Evolutionary conservation across 2,113 vertebrate genomes (phyloP).

Genomic region (Charadrius vociferus): DNA sequence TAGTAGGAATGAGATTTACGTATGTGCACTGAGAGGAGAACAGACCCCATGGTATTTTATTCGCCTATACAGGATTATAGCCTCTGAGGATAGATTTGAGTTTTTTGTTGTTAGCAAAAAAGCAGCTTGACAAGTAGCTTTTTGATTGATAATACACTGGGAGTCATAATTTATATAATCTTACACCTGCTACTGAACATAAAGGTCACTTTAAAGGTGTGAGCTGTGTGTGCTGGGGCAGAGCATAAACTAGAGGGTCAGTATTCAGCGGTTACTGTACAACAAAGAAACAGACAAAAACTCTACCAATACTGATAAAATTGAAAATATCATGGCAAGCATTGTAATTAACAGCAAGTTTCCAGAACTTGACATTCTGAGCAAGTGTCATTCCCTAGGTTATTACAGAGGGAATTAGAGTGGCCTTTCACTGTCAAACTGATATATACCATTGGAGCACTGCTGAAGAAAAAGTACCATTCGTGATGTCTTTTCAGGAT

Average conservation of each 20-base stretch:
- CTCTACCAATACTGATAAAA: conserved; percentile 53
- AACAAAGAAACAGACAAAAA: conserved; percentile 43
- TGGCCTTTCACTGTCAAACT: conserved; percentile 73
- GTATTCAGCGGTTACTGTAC: not conserved
- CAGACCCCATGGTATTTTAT: conserved; percentile 68
- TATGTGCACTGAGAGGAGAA: conserved; percentile 51
- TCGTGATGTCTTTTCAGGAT: conserved; percentile 49
- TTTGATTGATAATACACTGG: conserved; percentile 75
- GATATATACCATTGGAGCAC: conserved; percentile 53
- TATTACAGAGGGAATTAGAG: conserved; percentile 72
- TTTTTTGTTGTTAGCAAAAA: conserved; percentile 70
- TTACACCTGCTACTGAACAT: conserved; percentile 60
- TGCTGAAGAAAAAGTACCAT: conserved; percentile 48
- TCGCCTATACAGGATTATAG: conserved; percentile 52
- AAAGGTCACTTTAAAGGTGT: conserved; percentile 73
- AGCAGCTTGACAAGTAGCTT: conserved; percentile 57
- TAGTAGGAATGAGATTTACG: conserved; percentile 68
- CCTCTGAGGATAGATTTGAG: conserved; percentile 69
- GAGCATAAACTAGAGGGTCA: conserved; percentile 43
- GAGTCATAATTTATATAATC: conserved; percentile 74
- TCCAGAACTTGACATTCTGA: conserved; percentile 70
- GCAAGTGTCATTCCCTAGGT: conserved; percentile 73
- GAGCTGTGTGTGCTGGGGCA: conserved; percentile 34
- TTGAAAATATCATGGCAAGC: conserved; percentile 67
- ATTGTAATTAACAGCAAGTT: conserved; percentile 77